Evolutionary conservation across 2,888 invertebrate genomes (phyloP), one percentile per base, ranked within the genome.

Genomic region (Patella depressa): DNA sequence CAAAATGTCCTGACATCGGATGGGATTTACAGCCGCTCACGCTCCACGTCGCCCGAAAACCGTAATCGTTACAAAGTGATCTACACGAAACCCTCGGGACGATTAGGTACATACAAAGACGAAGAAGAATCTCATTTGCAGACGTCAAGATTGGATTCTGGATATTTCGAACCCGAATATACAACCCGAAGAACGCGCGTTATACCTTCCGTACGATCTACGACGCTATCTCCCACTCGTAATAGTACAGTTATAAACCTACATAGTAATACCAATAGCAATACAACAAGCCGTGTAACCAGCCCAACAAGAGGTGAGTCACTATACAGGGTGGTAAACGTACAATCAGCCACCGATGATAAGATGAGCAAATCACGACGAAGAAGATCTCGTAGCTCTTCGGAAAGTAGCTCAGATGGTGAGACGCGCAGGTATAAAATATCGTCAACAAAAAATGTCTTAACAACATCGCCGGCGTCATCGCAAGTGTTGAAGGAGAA

Each of bases 301-400:
- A 65, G 65, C 17, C 34, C 76, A n/a, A 57, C 72, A 12, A 71
- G 70, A 24, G n/a, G 71, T 19, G 72, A 73, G 45, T 72, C 73
- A 12, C 24, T 76, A 9, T 74, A 77, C 77, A 73, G 54, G 55
- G 77, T 73, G 54, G 73, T 77, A 17, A 77, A 72, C 65, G 77
- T 77, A 29, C 69, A 74, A 57, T 70, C 73, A 7, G 45, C 19
- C 55, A 59, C 71, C 9, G 57, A 71, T 59, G 73, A 70, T 29
- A 69, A 53, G 11, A 76, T 76, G 76, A 19, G 72, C 55, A 19
- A 72, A 14, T 65, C 59, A 45, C 57, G 72, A 53, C 15, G n/a
- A 15, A 71, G 76, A 57, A 53, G 53, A 34, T 72, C 24, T 34
- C 71, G 71, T 55, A 29, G 57, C 54, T 71, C 76, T 29, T 72